These are phyloP conservation scores for Regulus satrapa DNA, from an alignment of 2,113 vertebrate species.

Conservation along the genomic window DNA sequence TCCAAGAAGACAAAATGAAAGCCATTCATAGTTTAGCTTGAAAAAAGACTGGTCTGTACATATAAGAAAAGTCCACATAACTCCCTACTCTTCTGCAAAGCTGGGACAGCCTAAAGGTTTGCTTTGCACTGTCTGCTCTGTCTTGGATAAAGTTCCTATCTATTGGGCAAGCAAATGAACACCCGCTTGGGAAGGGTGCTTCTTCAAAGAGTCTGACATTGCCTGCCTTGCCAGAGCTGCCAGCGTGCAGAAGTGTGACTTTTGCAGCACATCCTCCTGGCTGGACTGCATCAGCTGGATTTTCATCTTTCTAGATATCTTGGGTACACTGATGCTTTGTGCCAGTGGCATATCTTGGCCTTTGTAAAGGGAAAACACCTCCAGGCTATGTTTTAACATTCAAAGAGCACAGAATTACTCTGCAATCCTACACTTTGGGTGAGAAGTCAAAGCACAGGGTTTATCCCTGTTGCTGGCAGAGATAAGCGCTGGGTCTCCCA, in stretches of 20 bases:
- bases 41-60: neutral
- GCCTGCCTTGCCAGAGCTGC: neutral
- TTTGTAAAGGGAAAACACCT: neutral
- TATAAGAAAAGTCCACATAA: neutral
- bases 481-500: accelerated
- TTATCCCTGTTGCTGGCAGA: neutral
- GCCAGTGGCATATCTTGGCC: neutral
- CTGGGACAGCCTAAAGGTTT: neutral
- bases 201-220: neutral
- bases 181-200: neutral
- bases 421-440: neutral
- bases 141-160: neutral
- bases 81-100: neutral
- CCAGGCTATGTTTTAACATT: neutral
- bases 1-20: neutral
- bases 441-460: neutral
- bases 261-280: neutral
- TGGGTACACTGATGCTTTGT: neutral
- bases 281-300: neutral
- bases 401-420: neutral
- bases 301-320: neutral
- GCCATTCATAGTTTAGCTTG: neutral
- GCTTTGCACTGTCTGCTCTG: neutral
- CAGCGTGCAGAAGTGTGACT: neutral
- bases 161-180: neutral